Percentiles rank a stretch among this genome's conserved stretches.
Evolutionary conservation across 2,113 vertebrate species (phyloP).

Genomic region (Daubentonia madagascariensis): DNA sequence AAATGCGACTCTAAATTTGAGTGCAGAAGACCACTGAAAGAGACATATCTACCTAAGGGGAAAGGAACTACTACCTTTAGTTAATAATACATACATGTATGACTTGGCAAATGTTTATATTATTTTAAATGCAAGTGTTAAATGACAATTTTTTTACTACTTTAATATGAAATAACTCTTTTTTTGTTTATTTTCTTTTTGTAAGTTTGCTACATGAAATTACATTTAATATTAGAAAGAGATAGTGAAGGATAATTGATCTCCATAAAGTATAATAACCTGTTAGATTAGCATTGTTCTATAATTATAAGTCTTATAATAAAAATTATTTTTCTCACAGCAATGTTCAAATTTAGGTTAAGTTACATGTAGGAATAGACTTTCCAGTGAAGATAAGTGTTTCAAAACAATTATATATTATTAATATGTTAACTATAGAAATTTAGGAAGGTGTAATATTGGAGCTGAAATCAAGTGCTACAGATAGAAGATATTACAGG

Average conservation of each 20-base stretch:
- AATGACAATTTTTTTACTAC: neutral
- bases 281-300: neutral
- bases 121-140: neutral
- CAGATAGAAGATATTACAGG: neutral
- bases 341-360: conserved; percentile 13
- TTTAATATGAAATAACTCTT: neutral
- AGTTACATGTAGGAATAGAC: neutral
- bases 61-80: neutral
- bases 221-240: conserved; percentile 12
- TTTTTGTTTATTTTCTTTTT: neutral
- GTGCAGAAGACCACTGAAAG: neutral
- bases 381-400: neutral
- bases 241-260: neutral
- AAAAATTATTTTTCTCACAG: neutral
- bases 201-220: neutral
- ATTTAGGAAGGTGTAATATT: neutral
- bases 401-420: neutral
- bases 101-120: neutral
- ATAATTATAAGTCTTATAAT: neutral
- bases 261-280: neutral
- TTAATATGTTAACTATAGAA: neutral
- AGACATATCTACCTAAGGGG: neutral
- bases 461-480: neutral
- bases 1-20: neutral
- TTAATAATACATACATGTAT: neutral